Conservation (phyloP, 1,140 invertebrate genomes). For the Drosophila saltans region DNA sequence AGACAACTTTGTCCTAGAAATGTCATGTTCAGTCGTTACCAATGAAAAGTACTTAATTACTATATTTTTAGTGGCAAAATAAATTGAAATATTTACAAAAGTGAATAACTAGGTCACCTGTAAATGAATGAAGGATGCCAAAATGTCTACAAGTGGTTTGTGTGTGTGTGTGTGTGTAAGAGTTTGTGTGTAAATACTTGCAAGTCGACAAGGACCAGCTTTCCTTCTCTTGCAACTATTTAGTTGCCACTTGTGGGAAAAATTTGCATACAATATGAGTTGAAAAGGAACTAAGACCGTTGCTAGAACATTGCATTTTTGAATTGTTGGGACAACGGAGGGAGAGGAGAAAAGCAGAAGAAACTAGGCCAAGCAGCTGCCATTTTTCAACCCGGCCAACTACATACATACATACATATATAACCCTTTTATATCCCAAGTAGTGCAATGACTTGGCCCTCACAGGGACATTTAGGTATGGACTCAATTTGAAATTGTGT, state of each 20-base stretch:
- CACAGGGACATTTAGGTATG: conserved; percentile 25
- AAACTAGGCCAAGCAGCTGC: conserved; percentile 73
- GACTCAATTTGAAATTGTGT: conserved; percentile 57
- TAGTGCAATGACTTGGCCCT: conserved; percentile 67
- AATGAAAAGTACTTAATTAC: conserved; percentile 7
- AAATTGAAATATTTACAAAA: conserved; percentile 32
- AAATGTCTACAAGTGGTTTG: background rate
- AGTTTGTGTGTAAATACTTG: conserved; percentile 2
- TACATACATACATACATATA: background rate
- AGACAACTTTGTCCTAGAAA: conserved; percentile 8
- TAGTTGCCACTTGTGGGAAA: conserved; percentile 21
- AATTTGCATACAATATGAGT: conserved; percentile 49
- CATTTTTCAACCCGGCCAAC: conserved; percentile 43
- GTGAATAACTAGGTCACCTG: conserved; percentile 44
- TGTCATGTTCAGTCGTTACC: conserved; percentile 7
- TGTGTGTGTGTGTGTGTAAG: conserved; percentile 7
- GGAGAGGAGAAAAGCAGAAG: conserved; percentile 6
- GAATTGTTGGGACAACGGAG: too few species aligned
- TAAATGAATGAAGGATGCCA: conserved; percentile 8
- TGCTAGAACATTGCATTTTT: conserved; percentile 16
- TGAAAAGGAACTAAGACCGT: conserved; percentile 23
- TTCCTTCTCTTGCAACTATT: conserved; percentile 5
- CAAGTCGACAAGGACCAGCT: conserved; percentile 6
- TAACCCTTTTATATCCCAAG: conserved; percentile 37
- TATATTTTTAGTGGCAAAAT: conserved; percentile 9